A percentile compares a stretch with the other conserved stretches of the same genome.
These are phyloP conservation scores for Tyrophagus putrescentiae DNA, from an alignment of 1,140 invertebrate species.

Conservation along the genomic window DNA sequence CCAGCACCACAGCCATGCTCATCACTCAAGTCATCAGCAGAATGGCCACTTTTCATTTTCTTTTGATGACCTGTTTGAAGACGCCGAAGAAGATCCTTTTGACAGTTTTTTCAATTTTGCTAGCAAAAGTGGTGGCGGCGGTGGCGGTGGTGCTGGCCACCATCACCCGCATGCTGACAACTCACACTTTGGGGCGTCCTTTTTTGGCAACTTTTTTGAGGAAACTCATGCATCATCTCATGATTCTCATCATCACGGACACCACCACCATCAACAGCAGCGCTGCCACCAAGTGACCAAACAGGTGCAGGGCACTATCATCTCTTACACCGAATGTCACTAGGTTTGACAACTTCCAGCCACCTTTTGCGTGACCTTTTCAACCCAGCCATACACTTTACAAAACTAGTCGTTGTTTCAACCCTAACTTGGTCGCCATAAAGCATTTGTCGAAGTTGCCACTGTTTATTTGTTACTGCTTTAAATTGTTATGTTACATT, in stretches of 20 bases:
- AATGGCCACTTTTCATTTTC: slow-evolving; percentile 22
- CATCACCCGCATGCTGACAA: slow-evolving; percentile 24
- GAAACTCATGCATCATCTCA: background rate
- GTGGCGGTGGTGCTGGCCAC: slow-evolving; percentile 22
- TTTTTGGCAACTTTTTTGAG: slow-evolving; percentile 1
- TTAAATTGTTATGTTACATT: too few species aligned
- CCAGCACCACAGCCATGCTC: slow-evolving; percentile 20
- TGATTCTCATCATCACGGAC: background rate
- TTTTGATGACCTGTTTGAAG: slow-evolving; percentile 29
- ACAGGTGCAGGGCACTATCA: slow-evolving; percentile 34
- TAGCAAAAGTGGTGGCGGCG: too few species aligned
- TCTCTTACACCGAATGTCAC: slow-evolving; percentile 37
- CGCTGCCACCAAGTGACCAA: slow-evolving; percentile 34
- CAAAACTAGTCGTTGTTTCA: too few species aligned
- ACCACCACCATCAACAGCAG: background rate
- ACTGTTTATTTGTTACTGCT: too few species aligned
- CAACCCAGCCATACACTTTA: too few species aligned
- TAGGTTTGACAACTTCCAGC: slow-evolving; percentile 15
- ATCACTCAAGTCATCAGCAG: slow-evolving; percentile 12
- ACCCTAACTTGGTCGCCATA: too few species aligned
- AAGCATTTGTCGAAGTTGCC: too few species aligned
- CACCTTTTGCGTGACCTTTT: too few species aligned
- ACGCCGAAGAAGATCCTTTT: slow-evolving; percentile 22
- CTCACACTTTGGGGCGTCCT: background rate
- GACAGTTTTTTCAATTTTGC: slow-evolving; percentile 1